phyloP scores from a whole-genome alignment of 64 coral and sea anemone genomes.

The Stichodactyla helianthus region DNA sequence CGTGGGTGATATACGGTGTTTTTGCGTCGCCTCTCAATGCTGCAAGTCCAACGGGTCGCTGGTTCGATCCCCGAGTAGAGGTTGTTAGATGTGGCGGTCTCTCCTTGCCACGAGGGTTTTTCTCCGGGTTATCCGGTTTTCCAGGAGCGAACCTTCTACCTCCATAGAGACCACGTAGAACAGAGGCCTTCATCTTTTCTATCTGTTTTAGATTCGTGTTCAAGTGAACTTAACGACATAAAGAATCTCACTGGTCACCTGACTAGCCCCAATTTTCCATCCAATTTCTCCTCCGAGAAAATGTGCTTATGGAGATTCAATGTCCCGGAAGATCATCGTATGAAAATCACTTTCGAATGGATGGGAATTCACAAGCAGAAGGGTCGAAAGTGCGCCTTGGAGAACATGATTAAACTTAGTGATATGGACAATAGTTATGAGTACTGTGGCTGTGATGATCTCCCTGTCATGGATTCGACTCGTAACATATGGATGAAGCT shows the following conservation, averaged over 20 bases:
- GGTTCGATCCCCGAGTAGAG: too few relatives aligned
- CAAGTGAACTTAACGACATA: background rate
- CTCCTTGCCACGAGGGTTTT: too few relatives aligned
- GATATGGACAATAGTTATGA: background rate
- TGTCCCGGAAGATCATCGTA: background rate
- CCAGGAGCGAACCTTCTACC: too few relatives aligned
- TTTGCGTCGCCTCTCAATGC: too few relatives aligned
- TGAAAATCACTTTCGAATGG: background rate
- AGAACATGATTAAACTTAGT: background rate
- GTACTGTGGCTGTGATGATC: background rate
- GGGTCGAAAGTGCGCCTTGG: background rate
- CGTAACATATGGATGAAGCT: background rate
- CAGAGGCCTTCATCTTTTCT: too few relatives aligned
- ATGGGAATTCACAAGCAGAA: background rate
- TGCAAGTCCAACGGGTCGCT: too few relatives aligned
- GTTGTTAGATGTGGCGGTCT: too few relatives aligned
- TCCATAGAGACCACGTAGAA: too few relatives aligned
- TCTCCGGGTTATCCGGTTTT: too few relatives aligned
- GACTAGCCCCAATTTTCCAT: constrained; percentile 6
- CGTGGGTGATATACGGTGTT: too few relatives aligned
- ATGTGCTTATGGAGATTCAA: background rate
- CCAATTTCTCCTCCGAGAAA: background rate
- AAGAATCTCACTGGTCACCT: background rate
- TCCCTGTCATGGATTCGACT: background rate
- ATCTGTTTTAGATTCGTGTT: too few relatives aligned